Conservation (phyloP, 35 echinoderm and acorn worm species). For the Hemicentrotus pulcherrimus region DNA sequence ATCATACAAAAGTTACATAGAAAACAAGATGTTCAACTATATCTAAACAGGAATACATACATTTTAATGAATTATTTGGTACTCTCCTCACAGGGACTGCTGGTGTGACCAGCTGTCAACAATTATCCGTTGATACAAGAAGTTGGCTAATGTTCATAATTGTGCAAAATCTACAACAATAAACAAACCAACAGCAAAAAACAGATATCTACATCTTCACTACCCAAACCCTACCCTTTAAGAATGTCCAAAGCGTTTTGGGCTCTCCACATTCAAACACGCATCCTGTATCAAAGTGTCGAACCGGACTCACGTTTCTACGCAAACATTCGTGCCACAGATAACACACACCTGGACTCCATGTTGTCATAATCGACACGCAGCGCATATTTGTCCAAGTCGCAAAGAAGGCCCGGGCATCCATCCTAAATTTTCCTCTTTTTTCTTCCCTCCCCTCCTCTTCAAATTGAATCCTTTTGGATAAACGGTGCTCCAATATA, state of each 20-base stretch:
- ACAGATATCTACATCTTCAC: background rate
- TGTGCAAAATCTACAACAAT: too few relatives aligned
- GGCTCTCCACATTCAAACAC: background rate
- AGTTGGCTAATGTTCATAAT: too few relatives aligned
- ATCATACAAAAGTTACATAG: too few relatives aligned
- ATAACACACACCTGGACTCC: background rate
- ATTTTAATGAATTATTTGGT: too few relatives aligned
- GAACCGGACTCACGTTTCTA: background rate
- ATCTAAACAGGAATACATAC: too few relatives aligned
- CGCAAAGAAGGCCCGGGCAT: background rate
- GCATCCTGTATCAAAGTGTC: background rate
- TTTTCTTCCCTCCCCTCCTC: background rate
- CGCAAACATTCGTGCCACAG: background rate
- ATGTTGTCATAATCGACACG: slow-evolving; percentile 16
- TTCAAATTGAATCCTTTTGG: background rate
- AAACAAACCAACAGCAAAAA: background rate
- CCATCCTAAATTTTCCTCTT: background rate
- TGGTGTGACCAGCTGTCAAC: too few relatives aligned
- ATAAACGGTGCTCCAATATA: background rate
- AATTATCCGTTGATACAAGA: too few relatives aligned
- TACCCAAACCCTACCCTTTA: background rate
- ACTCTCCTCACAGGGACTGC: too few relatives aligned
- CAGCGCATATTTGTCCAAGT: background rate
- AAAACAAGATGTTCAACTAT: too few relatives aligned
- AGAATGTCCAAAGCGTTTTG: background rate